phyloP scores from a whole-genome alignment of 2,113 vertebrate genomes.

The Epinephelus moara region DNA sequence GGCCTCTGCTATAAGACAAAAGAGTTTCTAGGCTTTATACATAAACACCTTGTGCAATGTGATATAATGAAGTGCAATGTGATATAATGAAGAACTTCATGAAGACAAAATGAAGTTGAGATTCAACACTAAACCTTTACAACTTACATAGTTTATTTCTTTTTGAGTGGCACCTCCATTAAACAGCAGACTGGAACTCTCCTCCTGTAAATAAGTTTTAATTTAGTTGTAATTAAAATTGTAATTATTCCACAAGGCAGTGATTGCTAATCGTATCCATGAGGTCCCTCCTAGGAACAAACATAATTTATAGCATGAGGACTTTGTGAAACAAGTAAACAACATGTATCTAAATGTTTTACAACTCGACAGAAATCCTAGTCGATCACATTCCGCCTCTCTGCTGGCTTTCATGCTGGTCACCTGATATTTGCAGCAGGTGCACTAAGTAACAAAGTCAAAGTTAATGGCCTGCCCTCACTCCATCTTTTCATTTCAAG shows the following conservation, averaged over 20 bases:
- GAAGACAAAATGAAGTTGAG: not conserved
- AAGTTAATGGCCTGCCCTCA: conserved; percentile 55
- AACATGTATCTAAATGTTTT: conserved; percentile 20
- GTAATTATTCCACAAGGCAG: not conserved
- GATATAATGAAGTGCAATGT: not conserved
- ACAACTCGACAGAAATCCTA: conserved; percentile 4
- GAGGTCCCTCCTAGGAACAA: not conserved
- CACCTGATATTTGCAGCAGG: conserved; percentile 63
- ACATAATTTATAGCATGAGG: not conserved
- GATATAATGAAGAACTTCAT: not conserved
- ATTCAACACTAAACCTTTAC: not conserved
- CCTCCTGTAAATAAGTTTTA: conserved; percentile 58
- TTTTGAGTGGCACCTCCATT: conserved; percentile 28
- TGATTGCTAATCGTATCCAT: not conserved
- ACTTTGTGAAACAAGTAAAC: not conserved
- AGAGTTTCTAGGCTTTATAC: not conserved
- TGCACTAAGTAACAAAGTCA: conserved; percentile 62
- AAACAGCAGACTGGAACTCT: conserved; percentile 39
- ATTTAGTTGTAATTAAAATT: not conserved
- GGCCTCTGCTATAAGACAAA: conserved; percentile 58
- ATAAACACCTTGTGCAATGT: not conserved
- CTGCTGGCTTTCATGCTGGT: conserved; percentile 51
- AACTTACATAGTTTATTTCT: conserved; percentile 53
- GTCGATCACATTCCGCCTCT: conserved; percentile 47
- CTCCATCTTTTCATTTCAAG: conserved; percentile 39